phyloP scores from a whole-genome alignment of 2,888 invertebrate genomes.

The Polyploca ridens region DNA sequence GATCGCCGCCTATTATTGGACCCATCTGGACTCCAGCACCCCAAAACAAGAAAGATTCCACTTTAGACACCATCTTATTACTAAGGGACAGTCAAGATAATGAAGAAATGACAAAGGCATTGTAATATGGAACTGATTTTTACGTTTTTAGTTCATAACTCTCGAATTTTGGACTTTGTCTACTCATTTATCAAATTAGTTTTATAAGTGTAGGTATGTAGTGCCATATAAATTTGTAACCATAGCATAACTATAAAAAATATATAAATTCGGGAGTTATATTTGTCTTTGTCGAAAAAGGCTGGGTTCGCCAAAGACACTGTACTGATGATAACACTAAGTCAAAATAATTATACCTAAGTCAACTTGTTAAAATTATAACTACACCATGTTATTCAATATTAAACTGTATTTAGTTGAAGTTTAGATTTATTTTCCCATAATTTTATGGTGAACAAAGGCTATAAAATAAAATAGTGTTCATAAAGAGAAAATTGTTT shows the following conservation, averaged over 20 bases:
- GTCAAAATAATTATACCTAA: constrained; percentile 9
- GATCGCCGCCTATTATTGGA: constrained; percentile 77
- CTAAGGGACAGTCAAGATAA: constrained; percentile 56
- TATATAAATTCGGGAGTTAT: constrained; percentile 48
- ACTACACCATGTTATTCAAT: constrained; percentile 42
- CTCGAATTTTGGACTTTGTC: constrained; percentile 35
- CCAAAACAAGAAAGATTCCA: constrained; percentile 58
- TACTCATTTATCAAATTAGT: constrained; percentile 14
- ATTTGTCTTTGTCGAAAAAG: constrained; percentile 31
- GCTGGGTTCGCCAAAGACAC: constrained; percentile 41
- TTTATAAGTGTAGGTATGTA: constrained; percentile 33
- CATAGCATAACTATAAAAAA: constrained; percentile 15
- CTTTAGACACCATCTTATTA: constrained; percentile 64
- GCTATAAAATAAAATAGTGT: constrained; percentile 37
- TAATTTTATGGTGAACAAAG: constrained; percentile 53
- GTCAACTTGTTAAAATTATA: constrained; percentile 37
- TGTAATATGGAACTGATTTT: constrained; percentile 41
- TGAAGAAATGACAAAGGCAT: constrained; percentile 38
- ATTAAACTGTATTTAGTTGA: constrained; percentile 40
- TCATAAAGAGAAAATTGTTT: constrained; percentile 41
- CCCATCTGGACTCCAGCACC: constrained; percentile 75
- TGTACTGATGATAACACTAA: constrained; percentile 28
- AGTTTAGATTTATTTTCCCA: constrained; percentile 28
- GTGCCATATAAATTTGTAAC: constrained; percentile 50
- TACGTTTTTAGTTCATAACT: constrained; percentile 30